These are phyloP conservation scores for Drosophila macrospina DNA, from an alignment of 2,888 invertebrate species.

Conservation along the genomic window DNA sequence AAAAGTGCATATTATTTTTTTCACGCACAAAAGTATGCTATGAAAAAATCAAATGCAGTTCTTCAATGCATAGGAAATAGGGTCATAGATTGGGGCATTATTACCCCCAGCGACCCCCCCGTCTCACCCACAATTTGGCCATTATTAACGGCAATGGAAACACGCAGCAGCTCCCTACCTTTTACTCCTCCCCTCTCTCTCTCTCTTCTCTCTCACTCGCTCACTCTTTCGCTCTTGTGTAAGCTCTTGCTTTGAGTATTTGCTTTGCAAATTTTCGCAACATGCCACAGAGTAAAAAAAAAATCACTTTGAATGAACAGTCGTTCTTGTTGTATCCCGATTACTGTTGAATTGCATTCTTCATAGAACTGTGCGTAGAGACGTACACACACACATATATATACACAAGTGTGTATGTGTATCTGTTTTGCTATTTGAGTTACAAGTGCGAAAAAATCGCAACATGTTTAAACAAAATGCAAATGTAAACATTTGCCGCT, in stretches of 20 bases:
- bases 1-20: constrained; percentile 65
- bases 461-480: constrained; percentile 49
- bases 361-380: constrained; percentile 29
- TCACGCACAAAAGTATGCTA: constrained; percentile 69
- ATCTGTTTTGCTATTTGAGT: constrained; percentile 31
- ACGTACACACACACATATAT: constrained; percentile 1
- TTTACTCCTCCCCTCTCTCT: not conserved
- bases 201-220: not conserved
- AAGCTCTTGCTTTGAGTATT: constrained; percentile 60
- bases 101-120: not conserved
- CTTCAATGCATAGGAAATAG: constrained; percentile 32
- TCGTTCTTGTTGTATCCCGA: constrained; percentile 44
- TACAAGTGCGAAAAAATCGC: constrained; percentile 54
- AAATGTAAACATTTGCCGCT: constrained; percentile 19
- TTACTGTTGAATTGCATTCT: constrained; percentile 63
- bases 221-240: not conserved
- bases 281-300: constrained; percentile 40
- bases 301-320: constrained; percentile 43
- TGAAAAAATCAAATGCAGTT: constrained; percentile 44
- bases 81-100: constrained; percentile 18
- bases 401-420: constrained; percentile 7
- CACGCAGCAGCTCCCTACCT: not conserved
- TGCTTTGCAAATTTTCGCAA: constrained; percentile 69
- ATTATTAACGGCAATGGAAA: constrained; percentile 39
- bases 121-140: constrained; percentile 16